A percentile compares a stretch with the other conserved stretches of the same genome.
These are phyloP conservation scores for Cryptotermes secundus DNA, from an alignment of 1,140 invertebrate species.

Conservation along the genomic window DNA sequence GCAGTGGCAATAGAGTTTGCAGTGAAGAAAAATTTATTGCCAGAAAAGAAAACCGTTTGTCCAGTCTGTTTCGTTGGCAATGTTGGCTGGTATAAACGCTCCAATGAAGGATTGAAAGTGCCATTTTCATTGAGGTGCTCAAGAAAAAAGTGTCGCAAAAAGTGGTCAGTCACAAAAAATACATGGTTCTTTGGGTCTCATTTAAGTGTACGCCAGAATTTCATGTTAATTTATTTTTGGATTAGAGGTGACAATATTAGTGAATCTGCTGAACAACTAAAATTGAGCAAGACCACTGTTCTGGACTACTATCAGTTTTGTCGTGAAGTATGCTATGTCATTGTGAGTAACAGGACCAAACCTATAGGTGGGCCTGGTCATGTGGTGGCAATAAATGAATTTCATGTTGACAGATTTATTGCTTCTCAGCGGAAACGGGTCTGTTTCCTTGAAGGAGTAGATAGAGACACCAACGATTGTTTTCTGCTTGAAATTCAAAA, in stretches of 20 bases:
- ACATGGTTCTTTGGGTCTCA: conserved; percentile 30
- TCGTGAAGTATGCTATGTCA: conserved; percentile 25
- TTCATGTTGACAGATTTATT: conserved; percentile 26
- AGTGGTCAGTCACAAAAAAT: conserved; percentile 29
- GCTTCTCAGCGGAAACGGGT: conserved; percentile 21
- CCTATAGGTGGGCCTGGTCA: conserved; percentile 22
- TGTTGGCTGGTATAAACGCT: conserved; percentile 30
- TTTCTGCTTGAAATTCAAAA: conserved; percentile 27
- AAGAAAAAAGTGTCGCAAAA: conserved; percentile 29
- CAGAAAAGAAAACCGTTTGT: conserved; percentile 22
- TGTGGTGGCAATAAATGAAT: conserved; percentile 24
- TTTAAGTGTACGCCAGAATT: conserved; percentile 25
- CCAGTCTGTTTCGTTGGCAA: conserved; percentile 19
- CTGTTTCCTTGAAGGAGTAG: conserved; percentile 25
- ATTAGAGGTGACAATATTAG: conserved; percentile 25
- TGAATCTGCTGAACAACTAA: conserved; percentile 26
- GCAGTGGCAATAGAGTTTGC: conserved; percentile 7
- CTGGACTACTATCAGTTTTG: conserved; percentile 28
- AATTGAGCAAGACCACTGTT: conserved; percentile 25
- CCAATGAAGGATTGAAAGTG: conserved; percentile 27
- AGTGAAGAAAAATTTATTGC: conserved; percentile 23
- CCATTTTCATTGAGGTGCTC: conserved; percentile 28
- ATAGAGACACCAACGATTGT: conserved; percentile 21
- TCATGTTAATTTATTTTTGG: conserved; percentile 26
- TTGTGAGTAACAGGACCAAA: conserved; percentile 25